Evolutionary conservation across 2,888 invertebrate genomes (phyloP).

Genomic region (Rhaphigaster nebulosa): DNA sequence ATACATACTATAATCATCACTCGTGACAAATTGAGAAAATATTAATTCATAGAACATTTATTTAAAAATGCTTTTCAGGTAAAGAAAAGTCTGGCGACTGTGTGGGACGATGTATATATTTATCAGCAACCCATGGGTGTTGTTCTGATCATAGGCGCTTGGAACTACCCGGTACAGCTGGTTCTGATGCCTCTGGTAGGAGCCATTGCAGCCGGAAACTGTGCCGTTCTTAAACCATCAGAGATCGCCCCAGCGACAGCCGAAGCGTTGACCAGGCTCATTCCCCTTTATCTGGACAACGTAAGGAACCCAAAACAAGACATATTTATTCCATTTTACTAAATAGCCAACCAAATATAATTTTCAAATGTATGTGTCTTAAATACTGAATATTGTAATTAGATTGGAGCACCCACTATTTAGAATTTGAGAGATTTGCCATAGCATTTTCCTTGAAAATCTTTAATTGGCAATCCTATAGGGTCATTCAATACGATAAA

Average conservation of each 20-base stretch:
- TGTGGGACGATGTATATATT: slow-evolving; percentile 78
- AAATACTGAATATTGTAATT: no score
- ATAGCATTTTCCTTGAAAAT: no score
- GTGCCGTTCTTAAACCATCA: slow-evolving; percentile 93
- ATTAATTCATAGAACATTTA: background rate
- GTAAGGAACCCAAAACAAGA: slow-evolving; percentile 71
- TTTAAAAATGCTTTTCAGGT: background rate
- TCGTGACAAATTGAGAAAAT: no score
- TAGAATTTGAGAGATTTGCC: no score
- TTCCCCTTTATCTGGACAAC: slow-evolving; percentile 91
- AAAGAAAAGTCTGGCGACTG: slow-evolving; percentile 41
- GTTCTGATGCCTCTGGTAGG: slow-evolving; percentile 83
- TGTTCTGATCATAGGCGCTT: slow-evolving; percentile 89
- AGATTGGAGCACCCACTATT: no score
- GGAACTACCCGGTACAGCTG: slow-evolving; percentile 96
- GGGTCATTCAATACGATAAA: no score
- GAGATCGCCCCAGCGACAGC: slow-evolving; percentile 85
- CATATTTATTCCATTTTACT: background rate
- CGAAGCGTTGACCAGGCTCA: slow-evolving; percentile 78
- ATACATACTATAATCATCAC: no score
- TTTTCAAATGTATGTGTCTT: no score
- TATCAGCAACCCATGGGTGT: slow-evolving; percentile 93
- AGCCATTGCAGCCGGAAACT: slow-evolving; percentile 94
- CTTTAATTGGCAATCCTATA: no score
- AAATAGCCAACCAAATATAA: no score